Evolutionary conservation across 2,888 invertebrate genomes (phyloP), one percentile per base, ranked within the genome.

Genomic region (Pristionchus fissidentatus): DNA sequence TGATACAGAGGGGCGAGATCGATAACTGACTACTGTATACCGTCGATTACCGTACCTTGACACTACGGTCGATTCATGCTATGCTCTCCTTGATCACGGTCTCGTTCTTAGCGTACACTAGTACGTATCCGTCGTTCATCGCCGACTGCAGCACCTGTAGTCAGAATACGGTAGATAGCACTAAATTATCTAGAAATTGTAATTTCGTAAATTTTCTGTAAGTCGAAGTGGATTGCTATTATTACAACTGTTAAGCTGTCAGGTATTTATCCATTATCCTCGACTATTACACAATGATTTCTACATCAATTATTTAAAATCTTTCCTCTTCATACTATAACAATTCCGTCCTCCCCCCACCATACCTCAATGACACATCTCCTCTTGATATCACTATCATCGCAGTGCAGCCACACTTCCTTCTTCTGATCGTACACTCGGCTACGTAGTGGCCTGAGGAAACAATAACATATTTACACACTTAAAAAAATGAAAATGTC

Each of bases 381-480:
- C 49, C 32, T 32, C 32, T 26, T 32, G 49, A 55, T 38, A n/a
- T 1, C 29, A 19, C 3, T 7, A n/a, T 81, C 81, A 19, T 81
- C 81, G 49, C 81, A 81, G 66, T 81, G 62, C 26, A 81, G 10
- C 81, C 81, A 81, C 4, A 62, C 3, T 3, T 32, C 32, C 29
- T 62, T 19, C 10, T 7, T 15, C 46, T 62, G 32, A 15, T 81
- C 46, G 62, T 49, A 66, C 43, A 81, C 81, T 81, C 81, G 15
- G 81, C 81, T 2, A 66, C 49, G 46, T 81, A 81, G 32, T 81
- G 81, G 19, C 81, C 81, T 81, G 41, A n/a, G 1, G 55, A 46
- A 1, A 35, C 5, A 19, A n/a, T 8, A 26, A 13, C 15, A 43
- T n/a, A 35, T 8, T 3, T 29, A 22, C n/a, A 32, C 35, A 22